Base-by-base conservation (phyloP, 2,797 vertebrate species). In the Brachyalestes nurse region DNA sequence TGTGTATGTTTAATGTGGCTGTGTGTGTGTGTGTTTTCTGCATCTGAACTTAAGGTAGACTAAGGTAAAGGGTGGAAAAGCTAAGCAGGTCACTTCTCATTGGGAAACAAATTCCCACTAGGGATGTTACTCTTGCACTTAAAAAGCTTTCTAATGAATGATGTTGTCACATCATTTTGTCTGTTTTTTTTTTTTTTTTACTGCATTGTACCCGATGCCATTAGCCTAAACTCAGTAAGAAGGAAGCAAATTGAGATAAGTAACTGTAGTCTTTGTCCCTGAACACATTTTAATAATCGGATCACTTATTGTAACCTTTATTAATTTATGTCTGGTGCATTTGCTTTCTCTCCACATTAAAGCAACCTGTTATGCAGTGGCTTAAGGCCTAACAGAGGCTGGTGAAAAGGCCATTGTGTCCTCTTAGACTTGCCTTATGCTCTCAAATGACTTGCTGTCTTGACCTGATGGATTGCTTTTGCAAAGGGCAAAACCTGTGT, bases 61-160 rank as follows among this genome's bases (percentile, higher is more conserved):
- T 80, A 53, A 84, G 86, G 74, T 73, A 76, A 80, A 82, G 60
- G 78, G 73, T 87, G 82, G 86, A 75, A 82, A 88, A 90, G 88
- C 89, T 88, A 93, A 93, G 86, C 91, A 89, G 92, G 91, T 90
- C 88, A 89, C 88, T 85, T 90, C 92, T 91, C 92, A 58, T 71
- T 91, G 81, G 88, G 91, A 93, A 85, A 81, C 64, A 42, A 64
- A 77, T 55, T 73, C 88, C 86, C 88, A 80, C 84, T 47, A 45
- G 75, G 84, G 84, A 84, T 74, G 78, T 77, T 58, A 84, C 71
- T 80, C 85, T 81, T 61, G 64, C 58, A 76, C 86, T 83, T 61
- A 77, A n/a, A 75, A 76, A 61, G 34, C 9, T 16, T 23, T 70
- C 62, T 74, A 84, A 81, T 74, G 74, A 81, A 81, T 70, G 34